A percentile compares a stretch with the other conserved stretches of the same genome.
These are phyloP conservation scores for Drosophila cardini DNA, from an alignment of 1,140 invertebrate genomes.

Conservation along the genomic window DNA sequence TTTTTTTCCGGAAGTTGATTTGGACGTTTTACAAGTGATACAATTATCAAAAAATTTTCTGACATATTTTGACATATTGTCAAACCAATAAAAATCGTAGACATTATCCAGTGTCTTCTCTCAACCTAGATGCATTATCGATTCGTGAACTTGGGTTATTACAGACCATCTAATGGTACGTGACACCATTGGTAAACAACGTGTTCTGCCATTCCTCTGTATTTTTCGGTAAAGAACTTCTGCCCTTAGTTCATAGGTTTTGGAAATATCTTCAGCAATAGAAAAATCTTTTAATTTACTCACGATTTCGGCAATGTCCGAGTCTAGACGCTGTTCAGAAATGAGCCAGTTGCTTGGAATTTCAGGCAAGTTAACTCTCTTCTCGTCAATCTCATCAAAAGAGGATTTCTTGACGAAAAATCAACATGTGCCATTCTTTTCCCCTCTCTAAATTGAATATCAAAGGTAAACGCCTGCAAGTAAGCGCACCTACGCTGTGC, in stretches of 20 bases:
- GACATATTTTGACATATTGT: too few relatives aligned
- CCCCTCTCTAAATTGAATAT: conserved; percentile 36
- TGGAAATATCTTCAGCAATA: too few relatives aligned
- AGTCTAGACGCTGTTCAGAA: too few relatives aligned
- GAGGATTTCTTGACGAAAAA: too few relatives aligned
- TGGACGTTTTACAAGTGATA: conserved; percentile 17
- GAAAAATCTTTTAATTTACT: too few relatives aligned
- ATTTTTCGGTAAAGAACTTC: too few relatives aligned
- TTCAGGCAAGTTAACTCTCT: conserved; percentile 24
- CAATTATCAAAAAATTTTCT: conserved; percentile 11
- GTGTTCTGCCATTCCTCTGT: too few relatives aligned
- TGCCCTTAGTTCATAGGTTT: too few relatives aligned
- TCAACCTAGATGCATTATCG: conserved; percentile 18
- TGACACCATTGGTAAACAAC: too few relatives aligned
- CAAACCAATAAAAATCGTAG: conserved; percentile 9
- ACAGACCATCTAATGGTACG: conserved; percentile 5
- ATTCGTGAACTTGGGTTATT: conserved; percentile 24
- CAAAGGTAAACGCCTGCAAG: conserved; percentile 36
- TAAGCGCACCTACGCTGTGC: conserved; percentile 33
- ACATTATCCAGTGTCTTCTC: conserved; percentile 20
- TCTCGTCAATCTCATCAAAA: too few relatives aligned
- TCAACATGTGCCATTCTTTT: neutral
- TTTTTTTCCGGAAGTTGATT: conserved; percentile 5
- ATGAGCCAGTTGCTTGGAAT: conserved; percentile 1
- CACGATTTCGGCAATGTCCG: too few relatives aligned